phyloP scores from a whole-genome alignment of 2,888 invertebrate genomes.

The Nemurella pictetii region DNA sequence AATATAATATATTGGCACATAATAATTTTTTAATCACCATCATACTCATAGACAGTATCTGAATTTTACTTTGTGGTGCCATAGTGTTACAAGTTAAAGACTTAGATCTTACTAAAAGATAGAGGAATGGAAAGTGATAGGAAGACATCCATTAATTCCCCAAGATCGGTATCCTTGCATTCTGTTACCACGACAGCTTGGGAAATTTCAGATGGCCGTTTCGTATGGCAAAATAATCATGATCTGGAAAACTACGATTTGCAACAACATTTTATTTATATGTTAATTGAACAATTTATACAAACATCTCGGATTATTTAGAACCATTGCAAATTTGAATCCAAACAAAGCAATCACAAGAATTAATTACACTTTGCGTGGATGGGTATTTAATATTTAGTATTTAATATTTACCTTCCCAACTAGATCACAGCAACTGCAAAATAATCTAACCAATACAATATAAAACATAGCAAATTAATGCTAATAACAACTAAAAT shows the following conservation, averaged over 20 bases:
- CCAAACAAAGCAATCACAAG: background rate
- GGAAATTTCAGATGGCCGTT: no score
- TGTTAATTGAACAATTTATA: background rate
- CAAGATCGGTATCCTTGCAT: no score
- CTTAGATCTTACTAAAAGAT: no score
- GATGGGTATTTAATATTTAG: background rate
- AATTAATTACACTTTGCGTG: background rate
- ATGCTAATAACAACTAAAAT: background rate
- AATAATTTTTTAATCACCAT: no score
- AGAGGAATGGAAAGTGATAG: no score
- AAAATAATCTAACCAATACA: background rate
- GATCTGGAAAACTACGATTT: background rate
- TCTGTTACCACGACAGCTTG: no score
- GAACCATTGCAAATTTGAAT: background rate
- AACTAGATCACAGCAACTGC: background rate
- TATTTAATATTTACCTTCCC: background rate
- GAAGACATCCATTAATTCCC: no score
- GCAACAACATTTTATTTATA: background rate
- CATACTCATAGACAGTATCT: no score
- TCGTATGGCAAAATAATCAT: background rate
- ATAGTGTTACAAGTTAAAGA: no score
- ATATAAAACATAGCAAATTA: background rate
- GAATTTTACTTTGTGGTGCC: no score
- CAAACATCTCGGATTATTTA: background rate
- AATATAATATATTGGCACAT: no score